Evolutionary conservation across 1,140 invertebrate genomes (phyloP), one percentile per base, ranked within the genome.

Genomic region (Bombus turneri): DNA sequence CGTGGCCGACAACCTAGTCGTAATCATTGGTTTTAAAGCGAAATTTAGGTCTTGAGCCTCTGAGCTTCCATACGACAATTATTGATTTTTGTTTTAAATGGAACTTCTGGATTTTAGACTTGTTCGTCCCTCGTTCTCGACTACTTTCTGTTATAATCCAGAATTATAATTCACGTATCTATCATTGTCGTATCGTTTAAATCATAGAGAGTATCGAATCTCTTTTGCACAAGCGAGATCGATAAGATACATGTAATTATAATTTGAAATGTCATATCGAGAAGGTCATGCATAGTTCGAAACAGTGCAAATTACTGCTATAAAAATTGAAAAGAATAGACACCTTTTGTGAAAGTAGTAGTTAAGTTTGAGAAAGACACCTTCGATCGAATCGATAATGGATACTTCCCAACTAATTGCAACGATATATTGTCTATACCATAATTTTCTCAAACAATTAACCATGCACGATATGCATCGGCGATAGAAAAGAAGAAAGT

Each of bases 81-180:
- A 90, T 90, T 89, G 88, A 87, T 89, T 87, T 89, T 69, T 47
- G 25, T 77, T 86, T 89, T 43, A 37, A 80, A 86, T 83, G 76
- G 76, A 71, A 74, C 68, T 74, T 72, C 31, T 12, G 9, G 1
- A 59, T 5, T 83, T 43, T 18, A 31, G 43, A 25, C n/a, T 25
- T 3, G 37, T 34, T 31, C 76, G 12, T 39, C 34, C 18, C 57
- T 31, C 37, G 37, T 62, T 39, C 37, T 18, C 47, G 13, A 18
- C 22, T 28, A 3, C 25, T 22, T 39, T 77, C 13, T 3, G 6
- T 41, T 3, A 9, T 41, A 6, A 68, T 4, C 1, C 8, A 10
- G 34, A 37, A 8, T 34, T 31, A 34, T 53, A 6, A 53, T 22
- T 22, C 5, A 53, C 18, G 47, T 53, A 53, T 1, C 5, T 53